A percentile compares a stretch with the other conserved stretches of the same genome.
Conservation (phyloP, 2,113 vertebrate species). For the Nerophis ophidion region DNA sequence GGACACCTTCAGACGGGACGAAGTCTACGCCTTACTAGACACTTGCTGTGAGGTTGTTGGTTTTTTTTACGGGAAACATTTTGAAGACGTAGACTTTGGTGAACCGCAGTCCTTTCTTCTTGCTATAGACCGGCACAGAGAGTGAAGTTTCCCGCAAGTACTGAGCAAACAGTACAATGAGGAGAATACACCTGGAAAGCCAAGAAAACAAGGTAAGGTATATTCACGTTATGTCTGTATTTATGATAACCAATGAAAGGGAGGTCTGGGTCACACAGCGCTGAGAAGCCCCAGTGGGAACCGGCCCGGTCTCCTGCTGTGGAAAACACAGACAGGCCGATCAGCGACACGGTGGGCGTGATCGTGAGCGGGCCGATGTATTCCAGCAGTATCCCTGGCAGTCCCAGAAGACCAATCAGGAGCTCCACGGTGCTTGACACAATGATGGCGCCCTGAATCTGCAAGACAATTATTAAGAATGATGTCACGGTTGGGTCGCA, state of each 20-base stretch:
- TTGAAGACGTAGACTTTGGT: conserved; percentile 88
- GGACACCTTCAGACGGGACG: neutral
- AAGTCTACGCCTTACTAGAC: neutral
- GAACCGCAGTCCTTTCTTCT: conserved; percentile 74
- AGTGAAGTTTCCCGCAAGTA: conserved; percentile 81
- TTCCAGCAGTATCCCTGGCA: conserved; percentile 86
- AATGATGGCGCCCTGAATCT: conserved; percentile 88
- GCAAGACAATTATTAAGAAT: too few species aligned
- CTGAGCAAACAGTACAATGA: conserved; percentile 91
- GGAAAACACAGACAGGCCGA: conserved; percentile 91
- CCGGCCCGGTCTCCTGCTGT: conserved; percentile 87
- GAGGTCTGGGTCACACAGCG: conserved; percentile 72
- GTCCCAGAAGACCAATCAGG: conserved; percentile 80
- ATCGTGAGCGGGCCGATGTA: conserved; percentile 94
- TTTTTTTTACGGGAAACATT: conserved; percentile 86
- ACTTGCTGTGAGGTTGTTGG: too few species aligned
- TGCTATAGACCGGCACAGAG: conserved; percentile 76
- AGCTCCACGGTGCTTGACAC: conserved; percentile 87
- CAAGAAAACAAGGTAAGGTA: neutral
- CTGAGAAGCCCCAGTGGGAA: conserved; percentile 92
- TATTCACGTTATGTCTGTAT: too few species aligned
- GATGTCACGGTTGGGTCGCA: too few species aligned
- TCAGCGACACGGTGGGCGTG: conserved; percentile 92
- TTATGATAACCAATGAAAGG: neutral
- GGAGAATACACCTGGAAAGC: conserved; percentile 79